Conservation (phyloP, 2,888 invertebrate genomes). For the Lymantria dispar region DNA sequence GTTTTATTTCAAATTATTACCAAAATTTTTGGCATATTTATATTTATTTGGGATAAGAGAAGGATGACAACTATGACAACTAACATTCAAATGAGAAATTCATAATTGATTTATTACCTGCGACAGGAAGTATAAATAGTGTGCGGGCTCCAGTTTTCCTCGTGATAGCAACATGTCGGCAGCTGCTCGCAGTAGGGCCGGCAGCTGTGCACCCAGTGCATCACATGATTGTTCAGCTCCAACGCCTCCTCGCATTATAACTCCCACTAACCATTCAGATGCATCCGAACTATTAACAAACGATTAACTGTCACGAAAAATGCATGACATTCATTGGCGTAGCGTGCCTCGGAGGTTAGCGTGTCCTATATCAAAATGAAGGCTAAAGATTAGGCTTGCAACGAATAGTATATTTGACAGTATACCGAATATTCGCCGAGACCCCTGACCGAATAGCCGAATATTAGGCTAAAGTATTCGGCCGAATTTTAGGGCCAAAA, state of each 20-base stretch:
- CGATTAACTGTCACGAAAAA: not conserved
- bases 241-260: slow-evolving; percentile 63
- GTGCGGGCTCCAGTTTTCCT: slow-evolving; percentile 88
- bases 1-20: no score
- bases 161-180: slow-evolving; percentile 91
- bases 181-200: slow-evolving; percentile 88
- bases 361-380: no score
- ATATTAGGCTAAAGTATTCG: no score
- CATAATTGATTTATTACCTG: slow-evolving; percentile 72
- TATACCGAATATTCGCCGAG: no score
- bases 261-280: slow-evolving; percentile 72
- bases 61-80: no score
- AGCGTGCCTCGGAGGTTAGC: no score
- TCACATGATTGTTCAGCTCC: slow-evolving; percentile 69
- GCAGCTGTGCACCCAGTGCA: slow-evolving; percentile 75
- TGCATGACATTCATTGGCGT: not conserved
- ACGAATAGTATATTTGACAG: no score
- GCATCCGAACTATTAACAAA: slow-evolving; percentile 50
- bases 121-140: slow-evolving; percentile 90
- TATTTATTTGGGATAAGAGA: no score
- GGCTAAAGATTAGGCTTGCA: no score
- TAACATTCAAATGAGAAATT: not conserved
- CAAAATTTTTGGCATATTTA: no score
- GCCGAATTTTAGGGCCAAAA: no score
- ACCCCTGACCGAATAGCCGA: no score